A percentile compares a stretch with the other conserved stretches of the same genome.
These are phyloP conservation scores for Phylloscopus whistleri DNA, from an alignment of 2,113 vertebrate genomes.

Conservation along the genomic window DNA sequence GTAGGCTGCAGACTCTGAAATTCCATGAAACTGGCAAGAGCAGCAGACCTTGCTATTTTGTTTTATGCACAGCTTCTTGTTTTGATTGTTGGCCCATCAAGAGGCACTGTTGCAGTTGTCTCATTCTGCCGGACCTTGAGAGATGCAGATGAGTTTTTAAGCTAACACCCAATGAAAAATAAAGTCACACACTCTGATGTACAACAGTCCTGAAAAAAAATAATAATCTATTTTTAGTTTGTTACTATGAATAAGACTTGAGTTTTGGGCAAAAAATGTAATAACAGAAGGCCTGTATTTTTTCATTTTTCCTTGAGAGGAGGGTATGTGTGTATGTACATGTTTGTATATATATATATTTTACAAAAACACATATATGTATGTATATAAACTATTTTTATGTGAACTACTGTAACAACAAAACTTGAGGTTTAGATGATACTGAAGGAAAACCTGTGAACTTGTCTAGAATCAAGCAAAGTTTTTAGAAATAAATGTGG, in stretches of 20 bases:
- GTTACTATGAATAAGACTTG: neutral
- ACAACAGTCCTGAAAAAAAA: neutral
- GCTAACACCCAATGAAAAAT: neutral
- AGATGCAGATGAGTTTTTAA: neutral
- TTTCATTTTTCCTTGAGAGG: neutral
- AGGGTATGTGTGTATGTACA: accelerated
- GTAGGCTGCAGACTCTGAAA: neutral
- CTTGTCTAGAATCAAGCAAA: neutral
- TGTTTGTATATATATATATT: neutral
- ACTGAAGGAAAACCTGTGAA: neutral
- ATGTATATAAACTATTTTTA: neutral
- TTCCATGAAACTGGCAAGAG: neutral
- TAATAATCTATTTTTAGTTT: neutral
- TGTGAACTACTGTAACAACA: neutral
- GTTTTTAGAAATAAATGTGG: neutral
- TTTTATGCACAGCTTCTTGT: neutral
- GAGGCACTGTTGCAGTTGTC: neutral
- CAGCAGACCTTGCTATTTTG: neutral
- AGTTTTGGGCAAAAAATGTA: neutral
- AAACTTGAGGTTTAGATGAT: neutral
- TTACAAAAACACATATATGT: neutral
- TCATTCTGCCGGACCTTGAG: neutral
- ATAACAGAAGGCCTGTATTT: neutral
- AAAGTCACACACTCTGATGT: neutral
- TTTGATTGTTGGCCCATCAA: neutral